Percentiles rank a stretch among this genome's conserved stretches.
These are phyloP conservation scores for Myrmophylax atrothorax DNA, from an alignment of 2,113 vertebrate species.

Conservation along the genomic window DNA sequence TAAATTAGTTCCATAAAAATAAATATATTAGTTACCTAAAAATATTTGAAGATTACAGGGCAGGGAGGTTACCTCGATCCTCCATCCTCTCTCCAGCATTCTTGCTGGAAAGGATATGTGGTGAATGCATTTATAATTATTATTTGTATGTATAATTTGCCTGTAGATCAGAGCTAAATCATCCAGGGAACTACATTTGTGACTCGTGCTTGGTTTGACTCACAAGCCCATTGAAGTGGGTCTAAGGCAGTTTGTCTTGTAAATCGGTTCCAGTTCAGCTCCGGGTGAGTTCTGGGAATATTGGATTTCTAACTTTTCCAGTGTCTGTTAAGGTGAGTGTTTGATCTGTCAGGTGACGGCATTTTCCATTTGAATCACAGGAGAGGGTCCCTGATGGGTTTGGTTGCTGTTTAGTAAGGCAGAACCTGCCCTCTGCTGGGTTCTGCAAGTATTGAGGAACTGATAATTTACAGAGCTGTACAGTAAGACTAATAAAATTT, in stretches of 20 bases:
- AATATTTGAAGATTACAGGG: not conserved
- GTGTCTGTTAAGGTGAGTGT: too few relatives aligned
- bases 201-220: not conserved
- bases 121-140: not conserved
- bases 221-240: not conserved
- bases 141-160: not conserved
- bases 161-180: not conserved
- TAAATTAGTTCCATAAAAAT: not conserved
- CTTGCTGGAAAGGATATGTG: not conserved
- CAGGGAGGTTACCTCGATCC: not conserved
- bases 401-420: not conserved
- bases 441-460: not conserved
- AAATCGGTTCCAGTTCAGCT: not conserved
- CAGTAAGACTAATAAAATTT: rapidly evolving
- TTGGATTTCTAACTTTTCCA: not conserved
- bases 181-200: rapidly evolving
- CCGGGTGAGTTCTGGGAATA: not conserved
- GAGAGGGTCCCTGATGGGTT: rapidly evolving
- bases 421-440: conserved; percentile 76
- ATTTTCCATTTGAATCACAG: not conserved
- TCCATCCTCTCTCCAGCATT: not conserved
- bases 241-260: not conserved
- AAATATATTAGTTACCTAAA: not conserved
- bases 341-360: too few relatives aligned
- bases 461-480: not conserved